phyloP scores from a whole-genome alignment of 2,888 invertebrate species.

The Agrypnus murinus region DNA sequence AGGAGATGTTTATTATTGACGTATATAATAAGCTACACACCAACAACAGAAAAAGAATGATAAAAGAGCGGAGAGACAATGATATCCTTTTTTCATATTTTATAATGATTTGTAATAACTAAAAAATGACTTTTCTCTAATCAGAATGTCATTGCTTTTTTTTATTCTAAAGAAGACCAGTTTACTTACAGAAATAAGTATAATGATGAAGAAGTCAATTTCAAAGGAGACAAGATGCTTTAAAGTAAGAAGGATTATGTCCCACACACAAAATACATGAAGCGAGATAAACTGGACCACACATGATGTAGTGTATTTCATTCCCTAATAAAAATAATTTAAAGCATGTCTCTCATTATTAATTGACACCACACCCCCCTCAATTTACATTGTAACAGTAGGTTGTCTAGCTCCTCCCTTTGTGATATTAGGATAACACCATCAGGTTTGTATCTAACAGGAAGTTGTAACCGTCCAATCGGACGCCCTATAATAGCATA shows the following conservation, averaged over 20 bases:
- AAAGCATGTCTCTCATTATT: slow-evolving; percentile 54
- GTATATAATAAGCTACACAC: too few species aligned
- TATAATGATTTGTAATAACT: too few species aligned
- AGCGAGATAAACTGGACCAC: slow-evolving; percentile 52
- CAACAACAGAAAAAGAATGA: too few species aligned
- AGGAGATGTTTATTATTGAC: too few species aligned
- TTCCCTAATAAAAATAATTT: slow-evolving; percentile 52
- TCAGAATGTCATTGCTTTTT: neutral
- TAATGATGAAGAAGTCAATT: neutral
- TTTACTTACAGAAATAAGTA: slow-evolving; percentile 27
- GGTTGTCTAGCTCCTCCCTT: slow-evolving; percentile 36
- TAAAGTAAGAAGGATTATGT: slow-evolving; percentile 51
- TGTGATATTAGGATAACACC: slow-evolving; percentile 35
- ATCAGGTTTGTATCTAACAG: slow-evolving; percentile 40
- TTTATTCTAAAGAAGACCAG: slow-evolving; percentile 2
- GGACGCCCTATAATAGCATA: slow-evolving; percentile 59
- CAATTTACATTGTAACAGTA: slow-evolving; percentile 45
- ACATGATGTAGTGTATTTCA: slow-evolving; percentile 53
- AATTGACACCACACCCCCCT: slow-evolving; percentile 56
- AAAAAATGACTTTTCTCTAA: neutral
- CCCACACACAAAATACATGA: slow-evolving; percentile 52
- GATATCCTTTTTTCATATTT: too few species aligned
- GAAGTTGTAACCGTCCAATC: slow-evolving; percentile 53
- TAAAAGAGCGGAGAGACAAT: too few species aligned
- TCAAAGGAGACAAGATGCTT: slow-evolving; percentile 23